Percentiles rank a stretch among this genome's conserved stretches.
Conservation (phyloP, 1,140 invertebrate genomes). For the Dinothrombium tinctorium region DNA sequence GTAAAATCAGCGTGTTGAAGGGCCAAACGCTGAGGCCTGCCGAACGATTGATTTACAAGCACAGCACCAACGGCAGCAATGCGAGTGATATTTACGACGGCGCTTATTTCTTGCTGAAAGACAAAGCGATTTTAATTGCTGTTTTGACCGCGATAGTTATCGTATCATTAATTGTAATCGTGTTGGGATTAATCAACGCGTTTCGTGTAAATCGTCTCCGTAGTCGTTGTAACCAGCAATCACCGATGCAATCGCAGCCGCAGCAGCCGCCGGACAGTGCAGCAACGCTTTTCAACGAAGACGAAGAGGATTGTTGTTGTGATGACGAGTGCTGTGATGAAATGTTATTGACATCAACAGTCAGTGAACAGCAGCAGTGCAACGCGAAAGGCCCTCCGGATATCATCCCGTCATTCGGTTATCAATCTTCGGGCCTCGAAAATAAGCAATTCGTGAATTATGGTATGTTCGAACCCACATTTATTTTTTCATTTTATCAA, state of each 20-base stretch:
- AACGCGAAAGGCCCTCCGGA: conserved; percentile 1
- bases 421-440: not conserved
- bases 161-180: not conserved
- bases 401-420: conserved; percentile 8
- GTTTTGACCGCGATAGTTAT: not conserved
- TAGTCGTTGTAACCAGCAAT: not conserved
- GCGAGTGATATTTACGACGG: not conserved
- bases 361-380: not conserved
- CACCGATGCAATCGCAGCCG: not conserved
- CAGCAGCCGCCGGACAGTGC: not conserved
- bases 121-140: conserved; percentile 6
- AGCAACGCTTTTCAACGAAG: conserved; percentile 2
- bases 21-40: conserved; percentile 8
- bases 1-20: conserved; percentile 4
- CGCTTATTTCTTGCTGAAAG: too few relatives aligned
- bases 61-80: not conserved
- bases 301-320: conserved; percentile 7
- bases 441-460: too few relatives aligned
- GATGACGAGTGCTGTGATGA: conserved; percentile 9
- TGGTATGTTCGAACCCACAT: too few relatives aligned
- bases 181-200: not conserved
- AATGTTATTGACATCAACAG: conserved; percentile 4
- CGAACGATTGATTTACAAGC: conserved; percentile 5
- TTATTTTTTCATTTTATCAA: too few relatives aligned
- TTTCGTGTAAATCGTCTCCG: not conserved